Evolutionary conservation across 2,888 invertebrate genomes (phyloP), one percentile per base, ranked within the genome.

Genomic region (Melanostoma mellinum): DNA sequence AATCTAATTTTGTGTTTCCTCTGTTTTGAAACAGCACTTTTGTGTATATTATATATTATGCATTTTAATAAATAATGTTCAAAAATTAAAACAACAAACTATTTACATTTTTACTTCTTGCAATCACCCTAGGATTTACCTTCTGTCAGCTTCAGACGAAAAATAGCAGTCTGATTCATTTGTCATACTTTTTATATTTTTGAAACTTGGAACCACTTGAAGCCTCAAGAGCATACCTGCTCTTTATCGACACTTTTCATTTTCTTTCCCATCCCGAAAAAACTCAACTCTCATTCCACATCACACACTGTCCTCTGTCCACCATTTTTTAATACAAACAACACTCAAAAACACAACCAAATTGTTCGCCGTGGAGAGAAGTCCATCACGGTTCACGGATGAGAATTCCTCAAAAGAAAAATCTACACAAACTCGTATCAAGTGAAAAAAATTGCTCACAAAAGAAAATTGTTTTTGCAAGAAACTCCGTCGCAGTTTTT

Each of bases 311-410:
- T 8, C 30, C 58, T n/a, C 36, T 60, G 5, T 42, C 58, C 58
- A 38, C 48, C 50, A 38, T 50, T 48, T 56, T 35, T 46, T 20
- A 20, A 75, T 50, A 56, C 72, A 81, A 81, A 81, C 76, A 72
- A 36, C 50, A 50, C 48, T 53, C 32, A 72, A 52, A 67, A 79
- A 78, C 78, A 75, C 65, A 84, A 71, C 67, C 65, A 75, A 44
- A 84, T 75, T 65, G 74, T 71, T 67, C 78, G 67, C 50, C 67
- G 84, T 84, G 65, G 78, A 74, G 73, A 65, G 50, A 74, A 77
- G 81, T 74, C 53, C 48, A 46, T 77, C 77, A 73, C 75, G 67
- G 20, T 20, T 20, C 20, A 20, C 20, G 20, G 20, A 20, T 20
- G 20, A 20, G 61, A 73, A 73, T 69, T 69, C 68, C 58, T 71